Evolutionary conservation across 2,888 invertebrate species (phyloP).

Genomic region (Boloria euphrosyne): DNA sequence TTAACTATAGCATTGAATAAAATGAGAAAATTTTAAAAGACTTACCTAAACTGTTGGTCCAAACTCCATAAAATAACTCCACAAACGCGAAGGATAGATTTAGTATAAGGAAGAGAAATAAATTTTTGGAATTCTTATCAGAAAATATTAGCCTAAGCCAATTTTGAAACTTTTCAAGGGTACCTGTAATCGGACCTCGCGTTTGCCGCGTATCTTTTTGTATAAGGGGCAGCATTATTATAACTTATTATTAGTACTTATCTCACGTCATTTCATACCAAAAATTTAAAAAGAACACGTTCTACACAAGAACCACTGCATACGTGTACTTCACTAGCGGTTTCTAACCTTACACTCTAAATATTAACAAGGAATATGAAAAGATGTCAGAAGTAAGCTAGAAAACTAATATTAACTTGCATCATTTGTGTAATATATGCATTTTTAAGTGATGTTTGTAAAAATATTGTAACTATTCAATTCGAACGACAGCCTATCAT

Average conservation of each 20-base stretch:
- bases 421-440: conserved; percentile 34
- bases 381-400: conserved; percentile 25
- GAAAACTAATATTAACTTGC: conserved; percentile 19
- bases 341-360: conserved; percentile 64
- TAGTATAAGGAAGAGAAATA: conserved; percentile 94
- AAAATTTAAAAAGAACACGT: conserved; percentile 61
- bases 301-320: conserved; percentile 66
- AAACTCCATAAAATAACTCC: conserved; percentile 95
- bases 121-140: conserved; percentile 95
- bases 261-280: conserved; percentile 69
- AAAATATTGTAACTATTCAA: conserved; percentile 26
- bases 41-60: conserved; percentile 92
- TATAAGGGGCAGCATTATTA: conserved; percentile 88
- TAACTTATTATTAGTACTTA: conserved; percentile 45
- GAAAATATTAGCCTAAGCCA: conserved; percentile 94
- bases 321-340: conserved; percentile 76
- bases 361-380: conserved; percentile 32
- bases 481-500: conserved; percentile 28
- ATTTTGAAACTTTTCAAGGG: conserved; percentile 88
- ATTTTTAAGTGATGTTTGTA: conserved; percentile 40
- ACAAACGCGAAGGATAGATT: conserved; percentile 98
- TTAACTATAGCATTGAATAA: not conserved
- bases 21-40: conserved; percentile 18
- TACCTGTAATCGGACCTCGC: conserved; percentile 82
- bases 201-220: conserved; percentile 85